Evolutionary conservation across 2,797 vertebrate genomes (phyloP).

Genomic region (Poeciliopsis infans): DNA sequence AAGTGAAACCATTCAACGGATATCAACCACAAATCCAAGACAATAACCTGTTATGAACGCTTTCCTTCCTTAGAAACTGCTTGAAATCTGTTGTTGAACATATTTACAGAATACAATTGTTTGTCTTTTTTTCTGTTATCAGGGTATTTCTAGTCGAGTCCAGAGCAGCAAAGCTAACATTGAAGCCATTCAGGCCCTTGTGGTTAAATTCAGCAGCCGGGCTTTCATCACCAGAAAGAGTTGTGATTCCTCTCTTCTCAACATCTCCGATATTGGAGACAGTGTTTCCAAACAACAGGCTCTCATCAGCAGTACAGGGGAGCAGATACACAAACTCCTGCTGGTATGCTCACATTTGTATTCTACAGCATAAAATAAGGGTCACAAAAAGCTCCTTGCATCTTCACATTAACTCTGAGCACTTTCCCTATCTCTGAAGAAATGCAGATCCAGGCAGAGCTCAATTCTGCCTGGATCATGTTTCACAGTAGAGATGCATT

Average conservation of each 20-base stretch:
- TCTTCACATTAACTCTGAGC: not conserved
- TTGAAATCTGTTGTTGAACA: not conserved
- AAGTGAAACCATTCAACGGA: not conserved
- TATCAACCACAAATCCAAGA: not conserved
- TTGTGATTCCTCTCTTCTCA: conserved; percentile 63
- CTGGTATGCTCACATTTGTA: conserved; percentile 50
- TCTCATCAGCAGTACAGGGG: conserved; percentile 68
- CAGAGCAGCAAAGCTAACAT: conserved; percentile 81
- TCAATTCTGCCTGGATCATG: not conserved
- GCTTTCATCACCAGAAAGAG: conserved; percentile 74
- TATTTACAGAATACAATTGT: not conserved
- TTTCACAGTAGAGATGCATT: not conserved
- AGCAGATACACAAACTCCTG: conserved; percentile 76
- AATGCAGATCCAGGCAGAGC: not conserved
- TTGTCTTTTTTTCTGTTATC: not conserved
- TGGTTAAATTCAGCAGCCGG: conserved; percentile 71
- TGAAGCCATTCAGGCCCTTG: conserved; percentile 74
- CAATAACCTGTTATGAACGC: not conserved
- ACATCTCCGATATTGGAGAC: conserved; percentile 74
- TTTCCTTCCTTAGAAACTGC: not conserved
- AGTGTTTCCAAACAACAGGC: conserved; percentile 70
- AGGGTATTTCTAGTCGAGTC: conserved; percentile 72
- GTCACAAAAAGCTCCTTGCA: not conserved
- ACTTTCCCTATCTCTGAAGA: not conserved
- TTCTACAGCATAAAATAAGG: not conserved